Evolutionary conservation across 1,140 invertebrate genomes (phyloP), one percentile per base, ranked within the genome.

Genomic region (Musca vetustissima): DNA sequence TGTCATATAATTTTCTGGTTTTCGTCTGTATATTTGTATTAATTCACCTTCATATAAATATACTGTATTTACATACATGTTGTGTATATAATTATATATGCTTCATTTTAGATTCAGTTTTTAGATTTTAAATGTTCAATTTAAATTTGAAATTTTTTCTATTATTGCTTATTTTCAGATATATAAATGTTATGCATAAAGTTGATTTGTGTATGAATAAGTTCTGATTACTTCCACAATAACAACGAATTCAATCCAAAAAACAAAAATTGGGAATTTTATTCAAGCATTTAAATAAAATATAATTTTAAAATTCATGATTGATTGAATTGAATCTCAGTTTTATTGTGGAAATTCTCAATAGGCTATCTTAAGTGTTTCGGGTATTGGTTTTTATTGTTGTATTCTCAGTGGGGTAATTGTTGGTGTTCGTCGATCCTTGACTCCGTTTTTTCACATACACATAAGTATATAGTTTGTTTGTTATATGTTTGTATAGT

Each of bases 81-180:
- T n/a, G n/a, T 13, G 11, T 43, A 43, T 43, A 13, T 43, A 43
- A 6, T 43, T 43, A 9, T 43, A 43, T 43, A 13, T 43, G 36
- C 22, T 65, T 47, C 24, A 28, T 24, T 15, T 66, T 49, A 17
- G 28, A 4, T 28, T 28, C 8, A 4, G 28, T 28, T 28, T 28
- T 28, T 28, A 4, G 3, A 4, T 4, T 28, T 28, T 28, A 28
- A 28, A 22, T 66, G 11, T 32, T 66, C 43, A 22, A 50, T 66
- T 66, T 66, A 25, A 50, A 25, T 66, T 66, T 50, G 43, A 66
- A 65, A 43, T 8, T 43, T n/a, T n/a, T 36, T 43, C 28, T 61
- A 61, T 61, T 61, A 61, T 61, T 61, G 57, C 57, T 61, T 61
- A 53, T 52, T 66, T 25, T 66, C 49, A 49, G 49, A 66, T 66